Conservation (phyloP, 2,888 invertebrate species). For the Epirrhoe tristata region DNA sequence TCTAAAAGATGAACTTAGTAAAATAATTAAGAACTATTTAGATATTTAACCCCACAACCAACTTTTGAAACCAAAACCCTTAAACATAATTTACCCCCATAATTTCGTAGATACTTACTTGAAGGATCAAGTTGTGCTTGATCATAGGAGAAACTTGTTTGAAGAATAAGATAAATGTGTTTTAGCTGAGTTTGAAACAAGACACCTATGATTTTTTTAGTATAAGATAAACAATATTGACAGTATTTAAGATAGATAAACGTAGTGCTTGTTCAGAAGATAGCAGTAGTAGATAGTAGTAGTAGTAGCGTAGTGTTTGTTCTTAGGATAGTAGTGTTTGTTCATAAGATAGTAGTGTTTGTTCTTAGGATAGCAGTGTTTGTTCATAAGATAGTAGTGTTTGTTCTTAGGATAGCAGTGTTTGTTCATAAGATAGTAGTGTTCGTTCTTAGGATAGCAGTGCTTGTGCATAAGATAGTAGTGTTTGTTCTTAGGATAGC, state of each 20-base stretch:
- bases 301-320: neutral
- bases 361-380: neutral
- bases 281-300: neutral
- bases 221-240: too few relatives aligned
- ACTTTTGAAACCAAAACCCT: neutral
- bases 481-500: slow-evolving; percentile 5
- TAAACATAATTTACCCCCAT: neutral
- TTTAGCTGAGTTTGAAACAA: neutral
- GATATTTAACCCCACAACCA: slow-evolving; percentile 15
- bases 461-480: neutral
- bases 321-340: neutral
- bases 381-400: slow-evolving; percentile 5
- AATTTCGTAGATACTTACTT: neutral
- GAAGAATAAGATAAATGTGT: too few relatives aligned
- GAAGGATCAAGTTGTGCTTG: neutral
- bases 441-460: neutral
- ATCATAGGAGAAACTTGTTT: neutral
- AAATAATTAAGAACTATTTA: neutral
- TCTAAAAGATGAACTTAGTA: neutral
- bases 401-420: slow-evolving; percentile 3
- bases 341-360: neutral
- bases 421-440: slow-evolving; percentile 2
- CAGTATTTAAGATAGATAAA: too few relatives aligned
- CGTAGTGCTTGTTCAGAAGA: too few relatives aligned
- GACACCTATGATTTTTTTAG: neutral